Percentiles rank a stretch among this genome's conserved stretches.
phyloP scores from a whole-genome alignment of 2,113 vertebrate species.

The Gymnogyps californianus region DNA sequence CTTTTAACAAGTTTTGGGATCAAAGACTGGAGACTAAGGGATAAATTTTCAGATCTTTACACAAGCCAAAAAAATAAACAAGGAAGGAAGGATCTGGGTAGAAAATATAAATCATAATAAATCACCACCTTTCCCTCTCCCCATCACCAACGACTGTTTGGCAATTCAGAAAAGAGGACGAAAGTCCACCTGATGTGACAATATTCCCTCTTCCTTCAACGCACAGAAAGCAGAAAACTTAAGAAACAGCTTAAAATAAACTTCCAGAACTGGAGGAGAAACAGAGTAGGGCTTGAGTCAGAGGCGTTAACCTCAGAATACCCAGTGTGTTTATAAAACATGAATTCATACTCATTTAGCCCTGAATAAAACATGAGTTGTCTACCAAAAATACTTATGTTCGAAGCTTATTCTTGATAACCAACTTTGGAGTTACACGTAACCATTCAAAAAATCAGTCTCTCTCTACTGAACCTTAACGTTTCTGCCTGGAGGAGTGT shows the following conservation, averaged over 20 bases:
- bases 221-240: background rate
- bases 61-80: background rate
- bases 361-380: background rate
- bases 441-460: background rate
- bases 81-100: background rate
- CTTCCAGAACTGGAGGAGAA: background rate
- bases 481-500: background rate
- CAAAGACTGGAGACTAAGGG: background rate
- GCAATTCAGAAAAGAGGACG: background rate
- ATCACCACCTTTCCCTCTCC: background rate
- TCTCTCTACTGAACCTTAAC: background rate
- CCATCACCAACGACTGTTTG: background rate
- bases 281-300: background rate
- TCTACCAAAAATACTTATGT: background rate
- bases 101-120: background rate
- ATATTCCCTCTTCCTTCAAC: background rate
- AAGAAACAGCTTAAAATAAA: background rate
- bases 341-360: background rate
- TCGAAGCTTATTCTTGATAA: background rate
- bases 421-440: background rate
- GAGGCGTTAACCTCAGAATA: background rate
- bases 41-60: background rate
- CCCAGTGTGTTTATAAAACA: background rate
- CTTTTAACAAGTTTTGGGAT: background rate
- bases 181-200: background rate